phyloP scores from a whole-genome alignment of 2,113 vertebrate genomes.

The Cichladusa arquata region DNA sequence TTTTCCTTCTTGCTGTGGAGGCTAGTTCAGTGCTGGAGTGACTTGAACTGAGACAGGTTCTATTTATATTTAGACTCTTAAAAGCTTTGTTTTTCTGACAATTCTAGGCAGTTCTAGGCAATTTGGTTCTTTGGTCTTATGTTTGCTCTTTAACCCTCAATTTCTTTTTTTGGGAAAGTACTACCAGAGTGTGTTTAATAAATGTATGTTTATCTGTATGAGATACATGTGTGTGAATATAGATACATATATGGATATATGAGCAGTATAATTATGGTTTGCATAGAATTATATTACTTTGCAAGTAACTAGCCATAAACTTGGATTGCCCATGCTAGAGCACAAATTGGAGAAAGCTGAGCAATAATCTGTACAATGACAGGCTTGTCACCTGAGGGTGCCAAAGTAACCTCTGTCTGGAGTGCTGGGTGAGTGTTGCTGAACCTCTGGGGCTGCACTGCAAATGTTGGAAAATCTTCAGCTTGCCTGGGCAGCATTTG shows the following conservation, averaged over 20 bases:
- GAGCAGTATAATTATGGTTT: background rate
- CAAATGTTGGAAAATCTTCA: accelerated
- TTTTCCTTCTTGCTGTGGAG: background rate
- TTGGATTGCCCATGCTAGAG: background rate
- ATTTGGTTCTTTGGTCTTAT: background rate
- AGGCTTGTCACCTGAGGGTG: background rate
- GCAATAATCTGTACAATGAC: background rate
- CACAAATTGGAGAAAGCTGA: background rate
- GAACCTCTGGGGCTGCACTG: background rate
- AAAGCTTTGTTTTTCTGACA: background rate
- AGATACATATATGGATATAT: background rate
- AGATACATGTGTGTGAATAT: background rate
- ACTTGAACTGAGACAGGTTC: background rate
- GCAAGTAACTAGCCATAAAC: background rate
- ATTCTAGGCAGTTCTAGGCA: background rate
- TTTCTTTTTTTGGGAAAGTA: background rate
- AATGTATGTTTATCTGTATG: background rate
- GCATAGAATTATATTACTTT: background rate
- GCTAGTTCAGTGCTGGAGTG: background rate
- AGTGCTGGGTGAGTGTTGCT: background rate
- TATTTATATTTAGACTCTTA: background rate
- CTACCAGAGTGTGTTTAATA: background rate
- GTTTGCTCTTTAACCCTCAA: background rate
- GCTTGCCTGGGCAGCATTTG: background rate
- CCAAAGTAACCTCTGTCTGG: background rate